These are phyloP conservation scores for Leguminivora glycinivorella DNA, from an alignment of 1,140 invertebrate species.

Conservation along the genomic window DNA sequence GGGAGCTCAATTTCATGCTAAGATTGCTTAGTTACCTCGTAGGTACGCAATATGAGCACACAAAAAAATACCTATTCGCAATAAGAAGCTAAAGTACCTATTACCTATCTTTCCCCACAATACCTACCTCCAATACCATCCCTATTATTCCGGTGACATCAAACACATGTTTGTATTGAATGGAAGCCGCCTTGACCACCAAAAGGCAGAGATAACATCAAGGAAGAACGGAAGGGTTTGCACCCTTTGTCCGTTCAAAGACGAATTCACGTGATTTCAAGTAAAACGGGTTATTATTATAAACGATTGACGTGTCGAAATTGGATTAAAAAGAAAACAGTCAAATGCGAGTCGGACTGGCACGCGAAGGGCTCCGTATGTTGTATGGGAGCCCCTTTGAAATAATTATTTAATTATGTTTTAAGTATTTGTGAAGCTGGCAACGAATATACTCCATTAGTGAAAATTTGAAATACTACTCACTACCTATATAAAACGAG, in stretches of 20 bases:
- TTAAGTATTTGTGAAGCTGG: no score
- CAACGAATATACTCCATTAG: no score
- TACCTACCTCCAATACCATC: background rate
- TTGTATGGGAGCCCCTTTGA: no score
- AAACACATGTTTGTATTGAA: slow-evolving; percentile 22
- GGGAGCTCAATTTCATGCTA: no score
- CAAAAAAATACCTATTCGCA: background rate
- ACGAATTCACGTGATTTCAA: background rate
- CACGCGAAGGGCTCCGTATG: no score
- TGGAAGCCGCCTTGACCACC: slow-evolving; percentile 27
- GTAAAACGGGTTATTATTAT: background rate
- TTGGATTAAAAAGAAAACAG: background rate
- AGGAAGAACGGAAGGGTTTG: slow-evolving; percentile 34
- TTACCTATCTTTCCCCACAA: no score
- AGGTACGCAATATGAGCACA: background rate
- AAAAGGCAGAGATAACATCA: slow-evolving; percentile 41
- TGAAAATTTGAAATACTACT: no score
- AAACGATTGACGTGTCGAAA: background rate
- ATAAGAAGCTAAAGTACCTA: slow-evolving; percentile 13
- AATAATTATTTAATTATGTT: no score
- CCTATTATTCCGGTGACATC: slow-evolving; percentile 20
- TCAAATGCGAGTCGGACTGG: no score
- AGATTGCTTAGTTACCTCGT: no score
- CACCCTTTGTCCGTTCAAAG: slow-evolving; percentile 34
- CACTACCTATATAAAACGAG: no score